These are phyloP conservation scores for Phoxinus dragarum DNA, from an alignment of 2,797 vertebrate species.

Conservation along the genomic window DNA sequence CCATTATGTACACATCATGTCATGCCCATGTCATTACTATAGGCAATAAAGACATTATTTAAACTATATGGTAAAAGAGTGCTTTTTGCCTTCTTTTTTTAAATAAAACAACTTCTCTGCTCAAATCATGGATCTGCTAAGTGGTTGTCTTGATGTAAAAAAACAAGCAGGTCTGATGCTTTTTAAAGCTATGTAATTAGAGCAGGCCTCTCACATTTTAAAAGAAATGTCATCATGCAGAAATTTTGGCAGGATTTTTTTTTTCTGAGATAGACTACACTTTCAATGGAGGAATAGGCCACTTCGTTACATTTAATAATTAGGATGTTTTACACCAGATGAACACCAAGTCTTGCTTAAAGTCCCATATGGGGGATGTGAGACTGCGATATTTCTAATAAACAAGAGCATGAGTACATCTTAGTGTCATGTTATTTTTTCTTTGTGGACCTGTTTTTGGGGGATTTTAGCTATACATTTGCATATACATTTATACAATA, in stretches of 20 bases:
- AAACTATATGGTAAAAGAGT: slow-evolving; percentile 69
- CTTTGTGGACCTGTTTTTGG: slow-evolving; percentile 25
- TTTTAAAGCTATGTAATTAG: neutral
- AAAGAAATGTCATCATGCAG: neutral
- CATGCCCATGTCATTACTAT: slow-evolving; percentile 73
- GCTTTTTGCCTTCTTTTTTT: slow-evolving; percentile 65
- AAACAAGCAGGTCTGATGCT: neutral
- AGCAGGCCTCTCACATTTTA: neutral
- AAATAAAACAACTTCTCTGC: slow-evolving; percentile 25
- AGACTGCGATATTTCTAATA: slow-evolving; percentile 75
- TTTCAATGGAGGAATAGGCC: neutral
- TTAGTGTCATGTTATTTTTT: slow-evolving; percentile 65
- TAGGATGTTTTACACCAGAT: neutral
- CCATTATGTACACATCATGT: slow-evolving; percentile 65
- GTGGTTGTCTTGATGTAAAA: neutral
- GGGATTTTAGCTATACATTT: neutral
- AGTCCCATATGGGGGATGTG: slow-evolving; percentile 47
- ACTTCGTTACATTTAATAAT: neutral
- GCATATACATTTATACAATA: neutral
- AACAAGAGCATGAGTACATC: slow-evolving; percentile 68
- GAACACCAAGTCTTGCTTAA: slow-evolving; percentile 6
- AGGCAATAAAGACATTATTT: slow-evolving; percentile 83
- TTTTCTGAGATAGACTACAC: neutral
- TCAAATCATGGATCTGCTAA: slow-evolving; percentile 36
- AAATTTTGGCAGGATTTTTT: neutral